These are phyloP conservation scores for Uria lomvia DNA, from an alignment of 2,113 vertebrate genomes.

Conservation along the genomic window DNA sequence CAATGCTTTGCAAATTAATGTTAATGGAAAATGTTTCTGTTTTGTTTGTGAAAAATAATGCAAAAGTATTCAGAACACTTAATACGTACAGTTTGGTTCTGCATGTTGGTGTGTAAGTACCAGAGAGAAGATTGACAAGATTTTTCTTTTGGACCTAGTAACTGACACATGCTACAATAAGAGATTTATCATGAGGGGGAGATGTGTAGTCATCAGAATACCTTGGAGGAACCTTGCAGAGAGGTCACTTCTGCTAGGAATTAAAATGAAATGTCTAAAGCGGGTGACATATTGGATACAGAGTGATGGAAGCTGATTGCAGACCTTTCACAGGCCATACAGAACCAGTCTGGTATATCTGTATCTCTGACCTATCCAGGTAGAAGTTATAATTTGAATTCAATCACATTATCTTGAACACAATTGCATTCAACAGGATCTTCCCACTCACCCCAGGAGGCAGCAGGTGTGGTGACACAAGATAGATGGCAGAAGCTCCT, in stretches of 20 bases:
- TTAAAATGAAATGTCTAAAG: not conserved
- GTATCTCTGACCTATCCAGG: not conserved
- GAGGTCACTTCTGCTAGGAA: not conserved
- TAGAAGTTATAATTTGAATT: not conserved
- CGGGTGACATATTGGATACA: rapidly evolving
- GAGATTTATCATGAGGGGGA: not conserved
- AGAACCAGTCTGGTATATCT: not conserved
- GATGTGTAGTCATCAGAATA: not conserved
- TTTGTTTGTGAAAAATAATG: not conserved
- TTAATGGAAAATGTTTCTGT: not conserved
- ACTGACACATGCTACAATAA: not conserved
- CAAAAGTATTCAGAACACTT: rapidly evolving
- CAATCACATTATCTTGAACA: not conserved
- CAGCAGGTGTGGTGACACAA: not conserved
- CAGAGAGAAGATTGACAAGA: not conserved
- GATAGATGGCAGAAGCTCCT: not conserved
- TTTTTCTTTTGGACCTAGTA: not conserved
- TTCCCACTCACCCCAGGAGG: not conserved
- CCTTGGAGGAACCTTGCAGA: not conserved
- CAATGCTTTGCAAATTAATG: not conserved
- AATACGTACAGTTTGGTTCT: rapidly evolving
- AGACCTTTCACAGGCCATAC: not conserved
- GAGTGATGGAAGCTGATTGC: not conserved
- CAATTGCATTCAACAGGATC: not conserved
- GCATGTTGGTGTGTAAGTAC: not conserved